Percentiles rank a stretch among this genome's conserved stretches.
phyloP scores from a whole-genome alignment of 2,113 vertebrate genomes.

The Corynorhinus townsendii region DNA sequence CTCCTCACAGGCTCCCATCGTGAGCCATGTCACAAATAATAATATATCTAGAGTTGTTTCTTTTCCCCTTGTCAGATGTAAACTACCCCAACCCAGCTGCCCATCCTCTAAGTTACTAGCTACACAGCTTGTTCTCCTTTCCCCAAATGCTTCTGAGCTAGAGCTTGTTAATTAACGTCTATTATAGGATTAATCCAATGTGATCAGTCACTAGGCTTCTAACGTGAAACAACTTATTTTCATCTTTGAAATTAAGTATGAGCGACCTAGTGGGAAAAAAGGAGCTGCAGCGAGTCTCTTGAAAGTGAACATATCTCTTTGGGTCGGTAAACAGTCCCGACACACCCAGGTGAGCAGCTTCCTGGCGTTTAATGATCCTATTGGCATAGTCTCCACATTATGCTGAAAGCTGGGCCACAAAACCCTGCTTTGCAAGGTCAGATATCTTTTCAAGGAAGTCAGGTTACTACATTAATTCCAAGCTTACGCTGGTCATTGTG shows the following conservation, averaged over 20 bases:
- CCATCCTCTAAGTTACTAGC: conserved; percentile 71
- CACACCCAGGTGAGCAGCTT: background rate
- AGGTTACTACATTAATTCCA: conserved; percentile 7
- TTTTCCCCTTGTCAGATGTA: conserved; percentile 68
- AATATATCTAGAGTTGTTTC: conserved; percentile 78
- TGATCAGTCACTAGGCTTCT: background rate
- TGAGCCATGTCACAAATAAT: conserved; percentile 92
- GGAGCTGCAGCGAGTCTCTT: background rate
- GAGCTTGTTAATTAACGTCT: conserved; percentile 73
- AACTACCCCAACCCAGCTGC: conserved; percentile 76
- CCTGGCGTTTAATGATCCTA: background rate
- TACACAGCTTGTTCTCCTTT: conserved; percentile 76
- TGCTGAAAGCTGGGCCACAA: conserved; percentile 23
- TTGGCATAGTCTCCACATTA: background rate
- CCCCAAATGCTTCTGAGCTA: conserved; percentile 72
- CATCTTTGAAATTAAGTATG: conserved; percentile 70
- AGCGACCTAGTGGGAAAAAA: conserved; percentile 10
- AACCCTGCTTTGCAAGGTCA: conserved; percentile 21
- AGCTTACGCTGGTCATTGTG: background rate
- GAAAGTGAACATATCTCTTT: background rate
- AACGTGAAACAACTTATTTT: conserved; percentile 57
- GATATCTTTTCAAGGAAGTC: background rate
- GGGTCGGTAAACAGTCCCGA: background rate
- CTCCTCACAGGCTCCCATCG: conserved; percentile 87
- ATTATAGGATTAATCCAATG: conserved; percentile 3